Evolutionary conservation across 2,888 invertebrate species (phyloP).

Genomic region (Drosophila conformis): DNA sequence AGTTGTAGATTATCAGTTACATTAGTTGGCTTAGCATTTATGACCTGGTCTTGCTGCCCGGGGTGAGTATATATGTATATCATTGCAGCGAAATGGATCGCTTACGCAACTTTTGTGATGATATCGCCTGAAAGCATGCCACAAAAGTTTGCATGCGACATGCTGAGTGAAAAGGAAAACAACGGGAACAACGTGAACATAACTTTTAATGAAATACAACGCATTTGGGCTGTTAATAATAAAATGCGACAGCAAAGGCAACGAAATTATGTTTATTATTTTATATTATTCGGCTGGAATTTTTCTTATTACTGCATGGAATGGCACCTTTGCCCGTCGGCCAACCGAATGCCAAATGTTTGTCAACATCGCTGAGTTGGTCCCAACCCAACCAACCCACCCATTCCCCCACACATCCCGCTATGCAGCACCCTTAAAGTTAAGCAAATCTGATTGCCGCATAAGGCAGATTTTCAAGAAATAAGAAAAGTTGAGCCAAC

Average conservation of each 20-base stretch:
- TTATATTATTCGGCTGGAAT: slow-evolving; percentile 64
- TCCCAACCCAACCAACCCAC: background rate
- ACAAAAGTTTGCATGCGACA: slow-evolving; percentile 50
- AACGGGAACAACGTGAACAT: slow-evolving; percentile 52
- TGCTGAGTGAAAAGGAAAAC: slow-evolving; percentile 1
- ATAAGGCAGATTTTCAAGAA: slow-evolving; percentile 34
- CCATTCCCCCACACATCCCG: background rate
- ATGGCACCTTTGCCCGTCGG: slow-evolving; percentile 61
- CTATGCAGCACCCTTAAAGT: slow-evolving; percentile 27
- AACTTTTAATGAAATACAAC: slow-evolving; percentile 78
- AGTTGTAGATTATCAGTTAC: slow-evolving; percentile 43
- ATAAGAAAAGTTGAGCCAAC: slow-evolving; percentile 41
- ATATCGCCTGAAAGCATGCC: slow-evolving; percentile 53
- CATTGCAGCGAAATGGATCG: slow-evolving; percentile 36
- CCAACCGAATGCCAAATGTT: slow-evolving; percentile 59
- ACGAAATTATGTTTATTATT: slow-evolving; percentile 78
- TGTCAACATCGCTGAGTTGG: slow-evolving; percentile 61
- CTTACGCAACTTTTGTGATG: slow-evolving; percentile 22
- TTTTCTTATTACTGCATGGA: slow-evolving; percentile 61
- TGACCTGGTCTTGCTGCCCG: slow-evolving; percentile 11
- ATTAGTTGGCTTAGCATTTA: slow-evolving; percentile 47
- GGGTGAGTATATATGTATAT: slow-evolving; percentile 23
- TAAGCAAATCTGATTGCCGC: slow-evolving; percentile 35
- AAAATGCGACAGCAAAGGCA: slow-evolving; percentile 59
- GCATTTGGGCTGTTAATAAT: slow-evolving; percentile 73